Evolutionary conservation across 1,140 invertebrate genomes (phyloP), one percentile per base, ranked within the genome.

Genomic region (Nasonia longicornis): DNA sequence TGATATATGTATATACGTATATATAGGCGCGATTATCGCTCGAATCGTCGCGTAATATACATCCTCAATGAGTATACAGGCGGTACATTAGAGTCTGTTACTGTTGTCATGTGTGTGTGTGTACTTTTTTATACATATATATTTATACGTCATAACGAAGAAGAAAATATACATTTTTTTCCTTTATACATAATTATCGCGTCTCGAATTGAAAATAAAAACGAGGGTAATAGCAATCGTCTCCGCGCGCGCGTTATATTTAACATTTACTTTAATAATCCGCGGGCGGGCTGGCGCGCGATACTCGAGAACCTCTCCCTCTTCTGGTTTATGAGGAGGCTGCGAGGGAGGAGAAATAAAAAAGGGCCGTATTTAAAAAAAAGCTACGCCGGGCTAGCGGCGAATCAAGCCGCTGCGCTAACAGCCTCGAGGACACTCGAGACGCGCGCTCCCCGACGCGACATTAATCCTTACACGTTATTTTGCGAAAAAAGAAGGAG

Each of bases 141-240:
- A 45, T 72, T 72, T 78, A 71, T 71, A 71, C 38, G n/a, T 52
- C 70, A n/a, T 48, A 48, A 71, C 16, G 48, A 63, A 58, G 66
- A 71, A n/a, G n/a, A 76, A 66, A 76, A 42, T 45, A 64, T 42
- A 66, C 42, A 77, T 20, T 45, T 67, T 31, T 52, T 64, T 45
- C 45, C 63, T 78, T 78, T 75, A 75, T 77, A 69, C 69, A 45
- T 22, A 79, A 79, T 72, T 79, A 80, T 74, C 52, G 70, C 70
- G 38, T 74, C 6, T 67, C 6, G 45, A 52, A 80, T 80, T 6
- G 42, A 45, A 73, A 12, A 35, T 2, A 64, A n/a, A 22, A 63
- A 29, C 71, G 38, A 58, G 7, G 52, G 52, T 58, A 58, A 58
- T 58, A 73, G 42, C 20, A 48, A 73, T 73, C 8, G n/a, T 73